Conservation (phyloP, 1,140 invertebrate genomes). For the Anagrus nilaparvatae region DNA sequence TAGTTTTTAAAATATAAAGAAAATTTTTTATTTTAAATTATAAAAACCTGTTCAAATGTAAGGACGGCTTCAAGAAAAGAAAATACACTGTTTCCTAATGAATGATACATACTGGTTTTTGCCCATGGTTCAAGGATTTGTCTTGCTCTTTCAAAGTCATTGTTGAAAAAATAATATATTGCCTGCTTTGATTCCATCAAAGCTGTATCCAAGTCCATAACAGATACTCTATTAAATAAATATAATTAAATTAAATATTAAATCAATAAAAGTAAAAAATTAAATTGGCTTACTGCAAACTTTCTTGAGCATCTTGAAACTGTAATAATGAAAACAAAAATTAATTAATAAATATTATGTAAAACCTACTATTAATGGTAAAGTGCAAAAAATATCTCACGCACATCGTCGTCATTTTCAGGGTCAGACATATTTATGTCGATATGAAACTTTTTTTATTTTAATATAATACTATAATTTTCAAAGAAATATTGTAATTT, state of each 20-base stretch:
- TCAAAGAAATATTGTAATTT: too few species aligned
- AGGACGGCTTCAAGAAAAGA: constrained; percentile 85
- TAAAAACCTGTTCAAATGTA: constrained; percentile 73
- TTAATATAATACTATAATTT: too few species aligned
- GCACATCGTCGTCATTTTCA: constrained; percentile 36
- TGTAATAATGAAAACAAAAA: constrained; percentile 22
- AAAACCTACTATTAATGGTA: not conserved
- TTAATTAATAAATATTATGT: constrained; percentile 3
- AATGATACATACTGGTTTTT: constrained; percentile 80
- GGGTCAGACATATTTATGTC: constrained; percentile 31
- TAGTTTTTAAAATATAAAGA: constrained; percentile 6
- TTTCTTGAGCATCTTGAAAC: constrained; percentile 41
- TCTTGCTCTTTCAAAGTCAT: constrained; percentile 72
- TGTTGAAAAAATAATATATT: constrained; percentile 78
- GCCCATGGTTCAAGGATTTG: constrained; percentile 67
- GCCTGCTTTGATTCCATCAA: constrained; percentile 59
- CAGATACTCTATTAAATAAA: constrained; percentile 24
- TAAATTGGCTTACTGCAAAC: constrained; percentile 26
- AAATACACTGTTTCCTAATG: constrained; percentile 81
- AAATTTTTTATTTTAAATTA: constrained; percentile 5
- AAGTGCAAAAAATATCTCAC: not conserved
- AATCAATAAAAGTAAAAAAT: constrained; percentile 1
- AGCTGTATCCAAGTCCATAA: constrained; percentile 53
- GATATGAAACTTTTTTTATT: too few species aligned
- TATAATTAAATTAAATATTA: constrained; percentile 5